A percentile compares a stretch with the other conserved stretches of the same genome.
phyloP scores from a whole-genome alignment of 2,888 invertebrate genomes.

The Trichacis sp. region DNA sequence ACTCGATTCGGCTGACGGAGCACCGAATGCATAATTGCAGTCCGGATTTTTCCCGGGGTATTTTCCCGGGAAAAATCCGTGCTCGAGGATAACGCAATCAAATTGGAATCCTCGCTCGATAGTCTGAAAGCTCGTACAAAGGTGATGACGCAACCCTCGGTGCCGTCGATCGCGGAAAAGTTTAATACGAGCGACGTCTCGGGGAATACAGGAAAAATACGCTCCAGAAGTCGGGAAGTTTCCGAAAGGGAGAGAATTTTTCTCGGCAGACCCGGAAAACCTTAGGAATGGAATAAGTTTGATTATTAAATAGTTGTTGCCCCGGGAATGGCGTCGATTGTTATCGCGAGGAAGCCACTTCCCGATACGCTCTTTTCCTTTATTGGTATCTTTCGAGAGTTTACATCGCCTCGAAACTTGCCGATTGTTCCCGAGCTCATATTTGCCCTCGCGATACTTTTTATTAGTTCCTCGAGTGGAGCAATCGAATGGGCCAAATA shows the following conservation, averaged over 20 bases:
- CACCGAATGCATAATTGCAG: not conserved
- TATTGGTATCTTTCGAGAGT: slow-evolving; percentile 29
- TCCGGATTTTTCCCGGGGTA: not conserved
- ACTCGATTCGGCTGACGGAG: too few relatives aligned
- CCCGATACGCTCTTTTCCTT: slow-evolving; percentile 1
- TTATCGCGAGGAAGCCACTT: slow-evolving; percentile 46
- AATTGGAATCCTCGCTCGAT: not conserved
- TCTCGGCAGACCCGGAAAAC: slow-evolving; percentile 27
- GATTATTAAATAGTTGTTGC: slow-evolving; percentile 56
- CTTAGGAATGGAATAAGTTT: slow-evolving; percentile 56
- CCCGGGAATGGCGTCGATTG: slow-evolving; percentile 42
- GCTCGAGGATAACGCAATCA: not conserved
- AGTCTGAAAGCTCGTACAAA: not conserved
- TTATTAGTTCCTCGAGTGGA: slow-evolving; percentile 59
- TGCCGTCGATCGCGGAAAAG: slow-evolving; percentile 29
- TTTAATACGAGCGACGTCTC: slow-evolving; percentile 37
- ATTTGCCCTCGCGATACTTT: slow-evolving; percentile 43
- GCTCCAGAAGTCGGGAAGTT: slow-evolving; percentile 33
- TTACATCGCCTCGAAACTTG: slow-evolving; percentile 23
- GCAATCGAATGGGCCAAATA: slow-evolving; percentile 45
- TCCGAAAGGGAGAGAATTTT: slow-evolving; percentile 47
- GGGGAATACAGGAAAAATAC: slow-evolving; percentile 1
- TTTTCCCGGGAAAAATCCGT: not conserved
- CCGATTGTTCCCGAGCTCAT: slow-evolving; percentile 1
- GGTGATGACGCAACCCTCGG: slow-evolving; percentile 1